These are phyloP conservation scores for Belgica antarctica DNA, from an alignment of 2,888 invertebrate species.

Conservation along the genomic window DNA sequence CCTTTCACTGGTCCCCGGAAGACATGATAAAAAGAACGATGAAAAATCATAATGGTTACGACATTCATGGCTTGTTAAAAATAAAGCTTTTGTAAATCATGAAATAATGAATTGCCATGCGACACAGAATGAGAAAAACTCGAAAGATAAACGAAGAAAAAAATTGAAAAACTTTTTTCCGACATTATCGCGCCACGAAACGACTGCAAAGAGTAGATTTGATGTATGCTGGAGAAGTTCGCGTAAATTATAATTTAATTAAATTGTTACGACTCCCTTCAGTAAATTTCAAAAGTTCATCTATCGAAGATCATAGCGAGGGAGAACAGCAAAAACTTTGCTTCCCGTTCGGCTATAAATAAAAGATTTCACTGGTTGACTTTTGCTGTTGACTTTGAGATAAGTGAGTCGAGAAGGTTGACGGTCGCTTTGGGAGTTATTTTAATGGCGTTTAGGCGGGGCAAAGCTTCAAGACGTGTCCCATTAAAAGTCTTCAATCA, in stretches of 20 bases:
- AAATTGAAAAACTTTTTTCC: constrained; percentile 10
- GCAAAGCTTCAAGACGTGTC: neutral
- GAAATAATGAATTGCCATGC: constrained; percentile 19
- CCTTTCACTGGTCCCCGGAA: neutral
- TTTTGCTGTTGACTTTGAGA: constrained; percentile 5
- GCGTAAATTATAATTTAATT: constrained; percentile 32
- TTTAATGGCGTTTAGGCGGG: neutral
- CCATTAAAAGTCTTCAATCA: neutral
- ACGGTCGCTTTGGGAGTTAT: constrained; percentile 5
- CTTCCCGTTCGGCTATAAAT: neutral
- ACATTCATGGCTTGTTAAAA: neutral
- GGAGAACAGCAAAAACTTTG: neutral
- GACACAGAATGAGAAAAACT: neutral
- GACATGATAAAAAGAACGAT: neutral
- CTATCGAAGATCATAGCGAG: too few species aligned
- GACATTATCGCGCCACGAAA: neutral
- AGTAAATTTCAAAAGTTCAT: neutral
- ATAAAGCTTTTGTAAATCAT: constrained; percentile 10
- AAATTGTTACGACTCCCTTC: neutral
- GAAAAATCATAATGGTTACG: neutral
- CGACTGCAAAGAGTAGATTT: neutral
- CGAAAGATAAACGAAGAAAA: constrained; percentile 3
- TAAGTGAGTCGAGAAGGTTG: constrained; percentile 4
- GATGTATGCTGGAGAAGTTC: neutral
- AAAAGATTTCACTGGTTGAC: neutral